Percentiles rank a stretch among this genome's conserved stretches.
Evolutionary conservation across 2,888 invertebrate species (phyloP).

Genomic region (Nomada ruficornis): DNA sequence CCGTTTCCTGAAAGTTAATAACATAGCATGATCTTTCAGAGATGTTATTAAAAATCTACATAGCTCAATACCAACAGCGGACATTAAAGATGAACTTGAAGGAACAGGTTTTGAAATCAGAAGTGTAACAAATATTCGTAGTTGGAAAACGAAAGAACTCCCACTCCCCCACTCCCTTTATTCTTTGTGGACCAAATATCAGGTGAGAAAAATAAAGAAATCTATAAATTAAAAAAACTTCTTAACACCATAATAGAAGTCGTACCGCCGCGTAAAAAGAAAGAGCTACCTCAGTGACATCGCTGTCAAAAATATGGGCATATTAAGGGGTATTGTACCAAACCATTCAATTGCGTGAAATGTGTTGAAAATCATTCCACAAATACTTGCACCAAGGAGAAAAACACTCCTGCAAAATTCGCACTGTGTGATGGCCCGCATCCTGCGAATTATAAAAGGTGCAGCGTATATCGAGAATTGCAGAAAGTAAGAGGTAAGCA

Average conservation of each 20-base stretch:
- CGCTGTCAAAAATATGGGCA: constrained; percentile 22
- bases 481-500: background rate
- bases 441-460: constrained; percentile 12
- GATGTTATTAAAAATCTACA: no score
- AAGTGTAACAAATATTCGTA: constrained; percentile 1
- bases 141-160: constrained; percentile 11
- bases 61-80: no score
- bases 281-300: background rate
- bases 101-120: no score
- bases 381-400: constrained; percentile 7
- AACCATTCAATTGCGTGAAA: constrained; percentile 9
- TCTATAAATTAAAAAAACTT: constrained; percentile 9
- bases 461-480: constrained; percentile 3
- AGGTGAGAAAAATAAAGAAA: constrained; percentile 6
- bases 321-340: constrained; percentile 7
- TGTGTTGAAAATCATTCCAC: constrained; percentile 23
- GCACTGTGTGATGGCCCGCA: background rate
- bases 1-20: no score
- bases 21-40: no score
- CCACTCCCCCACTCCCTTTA: constrained; percentile 13
- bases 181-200: constrained; percentile 14
- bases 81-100: no score
- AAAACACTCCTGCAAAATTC: constrained; percentile 7
- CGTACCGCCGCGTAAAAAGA: background rate
- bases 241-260: constrained; percentile 15